Percentiles rank a stretch among this genome's conserved stretches.
Evolutionary conservation across 2,888 invertebrate species (phyloP).

Genomic region (Abrostola triplasia): DNA sequence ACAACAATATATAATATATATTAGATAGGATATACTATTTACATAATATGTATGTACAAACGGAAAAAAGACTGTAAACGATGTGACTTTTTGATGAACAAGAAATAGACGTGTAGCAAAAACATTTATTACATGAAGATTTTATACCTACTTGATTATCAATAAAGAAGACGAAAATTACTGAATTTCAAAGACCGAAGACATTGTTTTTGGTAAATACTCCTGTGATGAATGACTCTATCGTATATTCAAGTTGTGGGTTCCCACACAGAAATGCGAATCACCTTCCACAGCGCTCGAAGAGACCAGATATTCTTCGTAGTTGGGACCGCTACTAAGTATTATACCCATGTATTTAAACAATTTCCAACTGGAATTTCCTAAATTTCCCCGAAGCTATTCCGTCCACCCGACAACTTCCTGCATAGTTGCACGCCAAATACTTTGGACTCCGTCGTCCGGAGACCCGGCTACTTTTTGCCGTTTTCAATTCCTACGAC

Average conservation of each 20-base stretch:
- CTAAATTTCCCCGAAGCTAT: constrained; percentile 54
- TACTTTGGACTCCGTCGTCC: constrained; percentile 54
- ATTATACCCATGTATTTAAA: constrained; percentile 56
- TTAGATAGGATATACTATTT: neutral
- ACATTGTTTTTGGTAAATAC: too few species aligned
- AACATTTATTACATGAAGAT: too few species aligned
- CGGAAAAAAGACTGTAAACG: too few species aligned
- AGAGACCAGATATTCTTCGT: constrained; percentile 17
- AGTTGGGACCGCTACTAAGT: constrained; percentile 27
- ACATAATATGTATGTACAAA: too few species aligned
- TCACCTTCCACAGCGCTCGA: neutral
- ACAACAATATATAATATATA: neutral
- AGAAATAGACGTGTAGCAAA: too few species aligned
- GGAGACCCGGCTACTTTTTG: constrained; percentile 69
- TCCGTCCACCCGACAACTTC: constrained; percentile 57
- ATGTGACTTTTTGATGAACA: too few species aligned
- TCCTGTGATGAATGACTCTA: neutral
- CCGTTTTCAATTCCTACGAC: constrained; percentile 80
- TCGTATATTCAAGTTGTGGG: neutral
- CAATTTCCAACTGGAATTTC: constrained; percentile 56
- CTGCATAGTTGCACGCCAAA: constrained; percentile 65
- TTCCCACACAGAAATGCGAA: neutral
- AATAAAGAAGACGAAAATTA: too few species aligned
- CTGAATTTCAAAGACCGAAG: too few species aligned
- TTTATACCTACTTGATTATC: too few species aligned